Evolutionary conservation across 2,113 vertebrate species (phyloP).

Genomic region (Bathybates hornii): DNA sequence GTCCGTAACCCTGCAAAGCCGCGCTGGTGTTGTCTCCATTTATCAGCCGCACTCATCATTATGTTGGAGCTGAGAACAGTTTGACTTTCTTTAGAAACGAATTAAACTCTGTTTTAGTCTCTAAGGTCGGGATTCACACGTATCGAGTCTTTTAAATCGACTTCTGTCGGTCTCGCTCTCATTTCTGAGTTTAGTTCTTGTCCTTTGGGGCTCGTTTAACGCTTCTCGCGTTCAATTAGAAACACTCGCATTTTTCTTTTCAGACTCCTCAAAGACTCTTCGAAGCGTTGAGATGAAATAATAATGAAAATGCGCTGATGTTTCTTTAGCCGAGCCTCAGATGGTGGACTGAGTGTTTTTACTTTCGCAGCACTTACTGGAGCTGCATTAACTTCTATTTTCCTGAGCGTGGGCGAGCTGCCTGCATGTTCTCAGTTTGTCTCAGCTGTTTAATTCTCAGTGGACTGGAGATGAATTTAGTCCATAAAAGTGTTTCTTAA

Average conservation of each 20-base stretch:
- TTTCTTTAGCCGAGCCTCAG: neutral
- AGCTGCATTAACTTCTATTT: neutral
- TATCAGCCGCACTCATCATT: neutral
- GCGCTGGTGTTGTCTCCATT: neutral
- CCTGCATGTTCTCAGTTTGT: neutral
- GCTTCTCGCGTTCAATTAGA: neutral
- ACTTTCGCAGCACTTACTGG: neutral
- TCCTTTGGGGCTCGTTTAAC: neutral
- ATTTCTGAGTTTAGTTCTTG: neutral
- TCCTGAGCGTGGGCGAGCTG: neutral
- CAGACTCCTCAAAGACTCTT: neutral
- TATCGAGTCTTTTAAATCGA: neutral
- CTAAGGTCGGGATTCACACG: neutral
- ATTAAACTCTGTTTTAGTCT: fast-evolving
- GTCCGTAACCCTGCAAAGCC: fast-evolving
- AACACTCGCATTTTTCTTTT: neutral
- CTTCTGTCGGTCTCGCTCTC: neutral
- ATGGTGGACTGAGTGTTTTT: neutral
- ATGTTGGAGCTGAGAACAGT: neutral
- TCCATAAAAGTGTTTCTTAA: neutral
- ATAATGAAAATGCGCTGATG: neutral
- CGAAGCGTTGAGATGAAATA: neutral
- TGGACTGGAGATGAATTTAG: neutral
- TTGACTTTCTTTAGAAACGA: neutral
- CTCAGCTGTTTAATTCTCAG: neutral